Evolutionary conservation across 2,113 vertebrate genomes (phyloP).

Genomic region (Catharus fuscescens): DNA sequence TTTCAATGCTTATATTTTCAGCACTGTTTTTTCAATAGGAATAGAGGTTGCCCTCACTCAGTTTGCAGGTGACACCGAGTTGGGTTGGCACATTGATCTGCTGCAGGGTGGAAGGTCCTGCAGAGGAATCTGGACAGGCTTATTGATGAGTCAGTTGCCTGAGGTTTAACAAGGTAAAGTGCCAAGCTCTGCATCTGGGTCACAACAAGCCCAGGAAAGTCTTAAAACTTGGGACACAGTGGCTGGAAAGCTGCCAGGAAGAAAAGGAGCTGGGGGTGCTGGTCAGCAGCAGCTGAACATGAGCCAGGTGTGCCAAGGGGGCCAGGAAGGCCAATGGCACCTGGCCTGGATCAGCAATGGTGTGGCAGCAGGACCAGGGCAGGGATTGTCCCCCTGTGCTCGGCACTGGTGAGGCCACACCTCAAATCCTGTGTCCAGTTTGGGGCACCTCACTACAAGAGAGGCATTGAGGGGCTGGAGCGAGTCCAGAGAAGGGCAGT

Average conservation of each 20-base stretch:
- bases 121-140: not conserved
- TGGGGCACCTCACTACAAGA: not conserved
- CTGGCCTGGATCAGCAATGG: not conserved
- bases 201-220: not conserved
- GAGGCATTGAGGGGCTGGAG: not conserved
- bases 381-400: not conserved
- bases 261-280: rapidly evolving
- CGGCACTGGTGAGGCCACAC: not conserved
- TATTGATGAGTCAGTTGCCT: not conserved
- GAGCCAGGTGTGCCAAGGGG: not conserved
- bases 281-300: not conserved
- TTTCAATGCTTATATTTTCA: not conserved
- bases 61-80: not conserved
- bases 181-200: not conserved
- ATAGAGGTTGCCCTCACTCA: not conserved
- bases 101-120: not conserved
- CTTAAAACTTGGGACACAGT: not conserved
- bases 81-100: not conserved
- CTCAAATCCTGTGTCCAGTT: not conserved
- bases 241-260: rapidly evolving
- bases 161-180: not conserved
- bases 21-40: not conserved
- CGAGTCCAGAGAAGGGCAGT: rapidly evolving
- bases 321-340: not conserved
- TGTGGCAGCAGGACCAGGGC: not conserved